A percentile compares a stretch with the other conserved stretches of the same genome.
These are phyloP conservation scores for Crematogaster levior DNA, from an alignment of 2,888 invertebrate species.

Conservation along the genomic window DNA sequence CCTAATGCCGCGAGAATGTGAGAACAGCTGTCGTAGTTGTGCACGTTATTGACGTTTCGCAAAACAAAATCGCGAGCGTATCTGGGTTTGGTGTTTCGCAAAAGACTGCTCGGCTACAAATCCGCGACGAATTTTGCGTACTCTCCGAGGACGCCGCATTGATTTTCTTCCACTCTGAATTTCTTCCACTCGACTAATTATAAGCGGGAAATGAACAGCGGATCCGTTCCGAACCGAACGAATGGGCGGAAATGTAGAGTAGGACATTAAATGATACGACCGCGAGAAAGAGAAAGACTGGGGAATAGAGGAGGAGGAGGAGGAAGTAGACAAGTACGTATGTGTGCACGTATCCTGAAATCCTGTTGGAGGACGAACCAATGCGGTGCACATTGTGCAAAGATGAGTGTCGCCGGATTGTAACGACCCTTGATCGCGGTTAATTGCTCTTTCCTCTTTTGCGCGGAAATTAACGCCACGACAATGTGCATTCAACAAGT, in stretches of 20 bases:
- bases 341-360: slow-evolving; percentile 11
- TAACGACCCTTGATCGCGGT: slow-evolving; percentile 33
- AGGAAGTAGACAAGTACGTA: not conserved
- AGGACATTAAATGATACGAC: slow-evolving; percentile 32
- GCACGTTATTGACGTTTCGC: slow-evolving; percentile 4
- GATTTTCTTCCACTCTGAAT: slow-evolving; percentile 14
- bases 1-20: not conserved
- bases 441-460: slow-evolving; percentile 37
- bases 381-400: slow-evolving; percentile 27
- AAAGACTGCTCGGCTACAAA: not conserved
- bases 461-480: slow-evolving; percentile 19
- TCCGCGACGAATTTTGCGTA: slow-evolving; percentile 7
- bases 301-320: not conserved
- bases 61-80: not conserved
- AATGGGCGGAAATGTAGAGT: slow-evolving; percentile 7
- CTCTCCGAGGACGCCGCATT: not conserved
- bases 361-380: slow-evolving; percentile 27
- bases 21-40: not conserved
- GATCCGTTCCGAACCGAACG: slow-evolving; percentile 11
- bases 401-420: slow-evolving; percentile 41
- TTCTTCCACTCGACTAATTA: slow-evolving; percentile 3
- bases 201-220: slow-evolving; percentile 7
- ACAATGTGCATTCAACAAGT: slow-evolving; percentile 10
- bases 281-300: not conserved
- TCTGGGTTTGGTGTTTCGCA: not conserved